These are phyloP conservation scores for Nasonia giraulti DNA, from an alignment of 1,140 invertebrate genomes.

Conservation along the genomic window DNA sequence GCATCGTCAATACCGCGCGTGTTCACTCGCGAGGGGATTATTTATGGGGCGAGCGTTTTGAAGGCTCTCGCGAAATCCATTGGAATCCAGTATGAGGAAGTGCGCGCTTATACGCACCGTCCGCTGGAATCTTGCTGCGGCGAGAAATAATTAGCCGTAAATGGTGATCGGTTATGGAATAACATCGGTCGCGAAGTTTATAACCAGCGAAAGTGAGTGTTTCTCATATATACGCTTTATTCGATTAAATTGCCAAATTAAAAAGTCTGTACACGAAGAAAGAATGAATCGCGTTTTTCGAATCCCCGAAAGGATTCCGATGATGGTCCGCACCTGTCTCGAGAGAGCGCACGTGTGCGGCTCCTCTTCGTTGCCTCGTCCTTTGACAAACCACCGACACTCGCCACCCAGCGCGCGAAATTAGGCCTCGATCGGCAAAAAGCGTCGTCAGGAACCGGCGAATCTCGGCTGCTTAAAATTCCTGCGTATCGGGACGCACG, in stretches of 20 bases:
- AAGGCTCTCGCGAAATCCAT: neutral
- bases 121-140: neutral
- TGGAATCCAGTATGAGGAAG: neutral
- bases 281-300: neutral
- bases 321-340: neutral
- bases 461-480: constrained; percentile 67
- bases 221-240: neutral
- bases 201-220: constrained; percentile 1
- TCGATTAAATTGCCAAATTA: neutral
- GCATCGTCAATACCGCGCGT: neutral
- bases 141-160: neutral
- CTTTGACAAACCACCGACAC: constrained; percentile 64
- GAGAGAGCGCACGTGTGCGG: neutral
- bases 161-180: neutral
- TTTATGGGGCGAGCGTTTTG: too few species aligned
- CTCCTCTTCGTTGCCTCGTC: constrained; percentile 21
- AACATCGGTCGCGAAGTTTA: too few species aligned
- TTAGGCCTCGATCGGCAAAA: constrained; percentile 63
- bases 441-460: constrained; percentile 51
- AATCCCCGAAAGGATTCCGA: neutral
- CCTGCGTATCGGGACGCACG: constrained; percentile 60
- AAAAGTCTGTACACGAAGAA: neutral
- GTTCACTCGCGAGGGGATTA: too few species aligned
- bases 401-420: constrained; percentile 68
- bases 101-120: neutral